Evolutionary conservation across 2,888 invertebrate species (phyloP), one percentile per base, ranked within the genome.

Genomic region (Polyommatus iphigenia): DNA sequence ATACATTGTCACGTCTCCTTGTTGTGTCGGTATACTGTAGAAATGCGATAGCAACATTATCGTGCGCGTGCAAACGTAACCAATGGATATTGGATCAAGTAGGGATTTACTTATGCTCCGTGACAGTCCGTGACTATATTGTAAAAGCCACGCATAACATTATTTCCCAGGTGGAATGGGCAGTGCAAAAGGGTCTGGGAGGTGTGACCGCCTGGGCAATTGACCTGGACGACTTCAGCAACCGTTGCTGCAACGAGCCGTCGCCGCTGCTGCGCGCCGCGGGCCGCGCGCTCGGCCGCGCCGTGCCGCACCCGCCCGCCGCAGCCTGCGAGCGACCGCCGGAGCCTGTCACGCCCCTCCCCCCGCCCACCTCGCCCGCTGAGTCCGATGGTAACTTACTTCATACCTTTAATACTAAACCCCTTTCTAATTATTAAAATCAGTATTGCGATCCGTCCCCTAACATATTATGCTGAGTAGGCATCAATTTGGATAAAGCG

Each of bases 191-290:
- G 85, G 96, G 96, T 0, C 95, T 97, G 79, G 98, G 97, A 0
- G 98, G 98, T 5, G 96, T 97, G 10, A 96, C 97, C 72, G 97
- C 97, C 0, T 98, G 98, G 98, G 98, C 98, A 0, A 95, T 98
- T 3, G 98, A 98, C 87, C 88, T 98, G 83, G 98, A 98, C 83
- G 98, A 98, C 87, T 98, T 97, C 87, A 95, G 95, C 81, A 98
- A 98, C 89, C 95, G 95, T 1, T 98, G 98, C 87, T 98, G 98
- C 85, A 92, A 92, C 5, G 98, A 97, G 85, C 91, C 97, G 0
- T 98, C 96, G 82, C 97, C 98, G 0, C 89, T 98, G 71, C 91
- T 98, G 15, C 95, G 96, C 71, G 96, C 97, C 1, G 95, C 98
- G 2, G 97, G 97, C 80, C 94, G 96, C 24, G 98, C 96, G 0